Conservation (phyloP, 2,113 vertebrate species). For the Myanophis thanlyinensis region DNA sequence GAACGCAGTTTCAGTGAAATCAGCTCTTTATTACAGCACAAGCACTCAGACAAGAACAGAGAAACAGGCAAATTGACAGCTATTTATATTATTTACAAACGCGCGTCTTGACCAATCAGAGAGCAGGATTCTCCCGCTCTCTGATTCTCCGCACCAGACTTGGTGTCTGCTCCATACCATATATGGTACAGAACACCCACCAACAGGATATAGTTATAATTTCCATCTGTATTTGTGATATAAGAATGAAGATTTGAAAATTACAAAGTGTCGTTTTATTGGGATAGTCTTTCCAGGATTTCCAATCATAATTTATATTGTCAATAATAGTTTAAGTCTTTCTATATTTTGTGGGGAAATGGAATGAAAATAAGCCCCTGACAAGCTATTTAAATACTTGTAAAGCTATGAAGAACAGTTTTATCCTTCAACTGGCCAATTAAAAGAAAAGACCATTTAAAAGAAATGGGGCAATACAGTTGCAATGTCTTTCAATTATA, state of each 20-base stretch:
- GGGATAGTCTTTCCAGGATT: background rate
- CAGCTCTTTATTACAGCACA: no score
- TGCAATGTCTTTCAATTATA: constrained; percentile 58
- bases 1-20: no score
- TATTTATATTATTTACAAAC: no score
- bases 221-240: background rate
- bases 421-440: background rate
- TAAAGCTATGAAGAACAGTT: background rate
- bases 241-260: background rate
- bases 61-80: no score
- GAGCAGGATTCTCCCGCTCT: no score
- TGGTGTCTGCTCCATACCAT: no score
- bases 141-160: no score
- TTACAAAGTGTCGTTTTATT: background rate
- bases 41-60: no score
- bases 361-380: background rate
- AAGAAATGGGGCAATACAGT: constrained; percentile 52
- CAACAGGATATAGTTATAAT: background rate
- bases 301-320: background rate
- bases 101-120: no score
- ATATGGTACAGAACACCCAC: no score
- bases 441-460: constrained; percentile 7
- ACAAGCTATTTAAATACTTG: background rate
- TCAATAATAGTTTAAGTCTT: background rate
- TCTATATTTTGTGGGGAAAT: background rate